Percentiles rank a stretch among this genome's conserved stretches.
Evolutionary conservation across 1,140 invertebrate genomes (phyloP).

Genomic region (Aphelenchoides avenae): DNA sequence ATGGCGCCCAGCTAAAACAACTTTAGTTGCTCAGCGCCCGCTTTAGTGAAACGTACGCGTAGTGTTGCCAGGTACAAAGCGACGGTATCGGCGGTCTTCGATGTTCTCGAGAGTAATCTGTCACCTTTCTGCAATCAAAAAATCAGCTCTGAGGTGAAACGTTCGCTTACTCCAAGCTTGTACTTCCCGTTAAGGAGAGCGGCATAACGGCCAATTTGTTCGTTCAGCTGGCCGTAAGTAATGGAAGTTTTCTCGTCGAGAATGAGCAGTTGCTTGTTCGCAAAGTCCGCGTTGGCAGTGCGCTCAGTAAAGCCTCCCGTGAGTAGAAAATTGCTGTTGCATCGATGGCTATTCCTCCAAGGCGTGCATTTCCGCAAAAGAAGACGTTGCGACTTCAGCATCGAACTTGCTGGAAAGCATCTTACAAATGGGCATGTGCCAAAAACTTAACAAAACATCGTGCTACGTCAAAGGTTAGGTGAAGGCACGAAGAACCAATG

Average conservation of each 20-base stretch:
- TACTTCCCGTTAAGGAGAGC: constrained; percentile 42
- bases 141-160: constrained; percentile 16
- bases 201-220: constrained; percentile 41
- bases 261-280: constrained; percentile 30
- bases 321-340: constrained; percentile 28
- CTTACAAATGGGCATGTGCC: too few species aligned
- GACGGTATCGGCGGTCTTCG: constrained; percentile 46
- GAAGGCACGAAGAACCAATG: too few species aligned
- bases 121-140: constrained; percentile 51
- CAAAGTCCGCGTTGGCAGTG: constrained; percentile 25
- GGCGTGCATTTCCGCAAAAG: too few species aligned
- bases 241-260: constrained; percentile 17
- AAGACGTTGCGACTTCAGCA: constrained; percentile 19
- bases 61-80: constrained; percentile 53
- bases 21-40: too few species aligned
- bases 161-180: constrained; percentile 38
- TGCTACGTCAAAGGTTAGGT: too few species aligned
- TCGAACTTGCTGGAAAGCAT: too few species aligned
- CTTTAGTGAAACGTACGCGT: too few species aligned
- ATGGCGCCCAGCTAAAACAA: constrained; percentile 53
- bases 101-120: constrained; percentile 47
- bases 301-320: constrained; percentile 25
- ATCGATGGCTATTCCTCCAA: neutral
- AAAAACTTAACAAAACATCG: too few species aligned
- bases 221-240: constrained; percentile 47